Evolutionary conservation across 2,888 invertebrate species (phyloP).

Genomic region (Eueremaeus valkanovi): DNA sequence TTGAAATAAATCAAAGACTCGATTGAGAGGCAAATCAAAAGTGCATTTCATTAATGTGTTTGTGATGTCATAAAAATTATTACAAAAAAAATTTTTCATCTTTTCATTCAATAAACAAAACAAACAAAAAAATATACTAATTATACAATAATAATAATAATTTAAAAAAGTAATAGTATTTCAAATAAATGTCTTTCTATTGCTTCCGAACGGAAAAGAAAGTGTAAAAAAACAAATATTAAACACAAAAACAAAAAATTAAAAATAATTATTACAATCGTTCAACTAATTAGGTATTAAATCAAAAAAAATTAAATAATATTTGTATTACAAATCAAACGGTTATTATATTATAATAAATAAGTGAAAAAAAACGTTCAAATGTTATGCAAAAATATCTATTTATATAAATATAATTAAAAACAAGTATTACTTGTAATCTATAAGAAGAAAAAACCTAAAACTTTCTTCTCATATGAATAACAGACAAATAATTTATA

Average conservation of each 20-base stretch:
- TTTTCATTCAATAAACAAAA: background rate
- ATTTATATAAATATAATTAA: background rate
- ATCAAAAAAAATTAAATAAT: background rate
- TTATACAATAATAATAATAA: background rate
- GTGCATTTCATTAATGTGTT: background rate
- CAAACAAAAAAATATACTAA: background rate
- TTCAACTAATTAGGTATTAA: conserved; percentile 14
- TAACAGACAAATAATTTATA: background rate
- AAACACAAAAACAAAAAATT: conserved; percentile 1
- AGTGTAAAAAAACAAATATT: background rate
- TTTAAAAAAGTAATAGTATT: background rate
- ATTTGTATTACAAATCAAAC: background rate
- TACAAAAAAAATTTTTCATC: too few relatives aligned
- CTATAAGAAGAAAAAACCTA: background rate
- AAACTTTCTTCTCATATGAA: background rate
- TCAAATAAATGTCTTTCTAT: background rate
- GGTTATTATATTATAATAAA: background rate
- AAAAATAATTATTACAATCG: conserved; percentile 3
- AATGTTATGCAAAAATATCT: conserved; percentile 23
- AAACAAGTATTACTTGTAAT: background rate
- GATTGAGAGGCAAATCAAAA: background rate
- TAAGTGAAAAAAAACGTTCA: background rate
- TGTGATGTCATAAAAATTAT: background rate
- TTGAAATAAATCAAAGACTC: background rate
- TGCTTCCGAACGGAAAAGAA: background rate